Conservation (phyloP, 1,140 invertebrate species). For the Riptortus pedestris region DNA sequence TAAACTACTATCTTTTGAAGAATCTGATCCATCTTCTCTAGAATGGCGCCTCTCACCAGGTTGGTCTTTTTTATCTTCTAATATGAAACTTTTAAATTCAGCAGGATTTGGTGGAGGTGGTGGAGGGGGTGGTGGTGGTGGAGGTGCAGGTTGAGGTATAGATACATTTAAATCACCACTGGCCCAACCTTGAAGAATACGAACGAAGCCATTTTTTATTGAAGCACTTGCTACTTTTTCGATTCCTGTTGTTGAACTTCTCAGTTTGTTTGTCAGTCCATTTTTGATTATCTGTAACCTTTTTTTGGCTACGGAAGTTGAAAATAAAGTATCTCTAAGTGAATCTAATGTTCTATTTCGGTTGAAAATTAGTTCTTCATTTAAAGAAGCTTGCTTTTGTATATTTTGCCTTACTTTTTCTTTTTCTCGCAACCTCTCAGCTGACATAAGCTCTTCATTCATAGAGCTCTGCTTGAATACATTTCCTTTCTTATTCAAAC, state of each 20-base stretch:
- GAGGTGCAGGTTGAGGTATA: constrained; percentile 25
- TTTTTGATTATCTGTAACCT: constrained; percentile 74
- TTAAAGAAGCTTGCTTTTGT: constrained; percentile 76
- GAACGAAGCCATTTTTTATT: constrained; percentile 54
- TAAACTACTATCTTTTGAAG: constrained; percentile 80
- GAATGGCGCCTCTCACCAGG: constrained; percentile 50
- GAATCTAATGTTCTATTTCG: constrained; percentile 53
- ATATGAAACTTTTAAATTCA: constrained; percentile 34
- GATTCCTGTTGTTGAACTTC: constrained; percentile 66
- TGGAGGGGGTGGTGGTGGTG: constrained; percentile 16
- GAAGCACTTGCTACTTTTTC: constrained; percentile 61
- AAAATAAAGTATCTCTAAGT: constrained; percentile 60
- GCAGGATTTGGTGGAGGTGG: constrained; percentile 26
- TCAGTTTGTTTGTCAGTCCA: constrained; percentile 66
- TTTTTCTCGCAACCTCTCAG: constrained; percentile 68
- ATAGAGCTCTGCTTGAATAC: constrained; percentile 77
- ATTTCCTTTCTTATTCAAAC: constrained; percentile 42
- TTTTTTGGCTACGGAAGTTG: constrained; percentile 61
- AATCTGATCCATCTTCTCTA: constrained; percentile 77
- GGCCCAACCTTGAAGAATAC: constrained; percentile 63
- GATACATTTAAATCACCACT: constrained; percentile 30
- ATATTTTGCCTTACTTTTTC: constrained; percentile 73
- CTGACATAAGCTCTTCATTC: constrained; percentile 79
- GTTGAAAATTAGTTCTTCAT: constrained; percentile 73
- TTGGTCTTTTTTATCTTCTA: constrained; percentile 34